These are phyloP conservation scores for Micrasema minimum DNA, from an alignment of 1,140 invertebrate species.

Conservation along the genomic window DNA sequence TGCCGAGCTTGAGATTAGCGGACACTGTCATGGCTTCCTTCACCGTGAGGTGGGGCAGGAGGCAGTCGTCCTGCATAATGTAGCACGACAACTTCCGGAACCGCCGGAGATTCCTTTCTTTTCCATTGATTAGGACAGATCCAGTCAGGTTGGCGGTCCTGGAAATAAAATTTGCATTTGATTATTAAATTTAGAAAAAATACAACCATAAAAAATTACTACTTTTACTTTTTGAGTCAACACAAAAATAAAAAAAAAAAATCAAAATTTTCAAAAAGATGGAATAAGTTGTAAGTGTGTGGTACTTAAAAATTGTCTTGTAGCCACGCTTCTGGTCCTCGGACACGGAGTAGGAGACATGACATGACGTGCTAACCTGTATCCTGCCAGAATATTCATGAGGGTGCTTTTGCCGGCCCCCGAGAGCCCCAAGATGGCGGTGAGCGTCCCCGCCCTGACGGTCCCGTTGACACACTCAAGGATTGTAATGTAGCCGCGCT, in stretches of 20 bases:
- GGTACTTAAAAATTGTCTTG: slow-evolving; percentile 85
- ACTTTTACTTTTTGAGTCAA: too few species aligned
- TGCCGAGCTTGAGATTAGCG: slow-evolving; percentile 91
- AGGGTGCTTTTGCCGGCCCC: slow-evolving; percentile 86
- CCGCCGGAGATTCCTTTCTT: slow-evolving; percentile 83
- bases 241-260: too few species aligned
- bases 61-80: slow-evolving; percentile 96
- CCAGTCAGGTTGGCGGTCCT: slow-evolving; percentile 82
- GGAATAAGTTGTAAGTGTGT: too few species aligned
- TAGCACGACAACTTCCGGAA: slow-evolving; percentile 95
- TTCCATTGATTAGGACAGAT: slow-evolving; percentile 85
- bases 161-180: too few species aligned
- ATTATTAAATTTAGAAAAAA: too few species aligned
- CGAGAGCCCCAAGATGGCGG: slow-evolving; percentile 83
- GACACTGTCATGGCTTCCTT: slow-evolving; percentile 90
- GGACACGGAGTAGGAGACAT: slow-evolving; percentile 87
- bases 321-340: slow-evolving; percentile 82
- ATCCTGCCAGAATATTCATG: slow-evolving; percentile 72
- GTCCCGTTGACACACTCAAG: slow-evolving; percentile 68
- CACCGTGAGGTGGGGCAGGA: slow-evolving; percentile 88
- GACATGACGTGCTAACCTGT: too few species aligned
- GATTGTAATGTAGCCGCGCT: too few species aligned
- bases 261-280: too few species aligned
- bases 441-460: slow-evolving; percentile 72
- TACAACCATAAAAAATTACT: too few species aligned